phyloP scores from a whole-genome alignment of 2,888 invertebrate genomes.

The Acleris holmiana region DNA sequence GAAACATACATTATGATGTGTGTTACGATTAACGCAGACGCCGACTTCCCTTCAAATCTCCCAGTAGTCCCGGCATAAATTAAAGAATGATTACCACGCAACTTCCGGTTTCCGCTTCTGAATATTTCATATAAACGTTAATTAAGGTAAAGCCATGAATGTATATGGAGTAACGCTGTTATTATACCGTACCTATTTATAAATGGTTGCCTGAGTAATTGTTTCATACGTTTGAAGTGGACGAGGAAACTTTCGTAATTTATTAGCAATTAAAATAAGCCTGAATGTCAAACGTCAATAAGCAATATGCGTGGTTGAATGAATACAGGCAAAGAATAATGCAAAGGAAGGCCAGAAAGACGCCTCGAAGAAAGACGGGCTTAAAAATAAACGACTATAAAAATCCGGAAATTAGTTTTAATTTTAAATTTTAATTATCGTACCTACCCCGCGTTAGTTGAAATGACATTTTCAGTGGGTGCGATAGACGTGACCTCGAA shows the following conservation, averaged over 20 bases:
- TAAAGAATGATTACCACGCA: slow-evolving; percentile 37
- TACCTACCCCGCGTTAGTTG: background rate
- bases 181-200: slow-evolving; percentile 17
- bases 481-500: slow-evolving; percentile 17
- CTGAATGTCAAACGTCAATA: too few species aligned
- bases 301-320: too few species aligned
- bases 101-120: slow-evolving; percentile 37
- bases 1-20: slow-evolving; percentile 16
- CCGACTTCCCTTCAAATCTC: slow-evolving; percentile 31
- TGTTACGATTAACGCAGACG: slow-evolving; percentile 16
- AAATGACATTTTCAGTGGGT: slow-evolving; percentile 1
- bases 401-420: too few species aligned
- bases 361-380: too few species aligned
- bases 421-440: too few species aligned
- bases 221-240: slow-evolving; percentile 1
- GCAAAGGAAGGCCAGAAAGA: too few species aligned
- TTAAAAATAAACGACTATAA: too few species aligned
- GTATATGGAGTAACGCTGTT: slow-evolving; percentile 14
- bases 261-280: too few species aligned
- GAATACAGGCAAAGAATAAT: too few species aligned
- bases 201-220: background rate
- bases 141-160: slow-evolving; percentile 29
- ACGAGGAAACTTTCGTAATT: background rate
- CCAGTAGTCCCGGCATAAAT: slow-evolving; percentile 36
- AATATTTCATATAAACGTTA: slow-evolving; percentile 34